phyloP scores from a whole-genome alignment of 2,113 vertebrate genomes.

The Athene cunicularia region DNA sequence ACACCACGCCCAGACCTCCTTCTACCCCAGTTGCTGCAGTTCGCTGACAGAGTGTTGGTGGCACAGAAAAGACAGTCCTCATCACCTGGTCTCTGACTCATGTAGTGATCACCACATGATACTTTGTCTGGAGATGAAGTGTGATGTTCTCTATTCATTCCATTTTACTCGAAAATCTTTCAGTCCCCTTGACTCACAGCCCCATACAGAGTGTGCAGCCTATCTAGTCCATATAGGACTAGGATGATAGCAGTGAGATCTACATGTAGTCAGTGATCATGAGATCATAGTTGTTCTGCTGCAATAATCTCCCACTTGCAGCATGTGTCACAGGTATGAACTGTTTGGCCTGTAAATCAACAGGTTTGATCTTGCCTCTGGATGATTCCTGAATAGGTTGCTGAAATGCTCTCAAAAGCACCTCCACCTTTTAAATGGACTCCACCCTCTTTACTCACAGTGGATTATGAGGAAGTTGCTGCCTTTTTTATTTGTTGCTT shows the following conservation, averaged over 20 bases:
- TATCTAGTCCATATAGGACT: neutral
- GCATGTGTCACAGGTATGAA: slow-evolving; percentile 41
- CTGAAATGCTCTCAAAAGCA: slow-evolving; percentile 44
- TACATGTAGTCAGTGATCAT: neutral
- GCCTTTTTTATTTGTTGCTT: slow-evolving; percentile 4
- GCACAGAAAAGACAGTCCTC: neutral
- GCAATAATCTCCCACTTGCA: neutral
- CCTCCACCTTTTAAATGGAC: neutral
- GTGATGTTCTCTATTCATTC: neutral
- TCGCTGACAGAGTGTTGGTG: neutral
- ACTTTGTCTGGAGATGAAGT: neutral
- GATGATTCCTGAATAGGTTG: slow-evolving; percentile 54
- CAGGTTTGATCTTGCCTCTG: slow-evolving; percentile 68
- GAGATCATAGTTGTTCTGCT: neutral
- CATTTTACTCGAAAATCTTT: neutral
- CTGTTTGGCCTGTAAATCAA: slow-evolving; percentile 37
- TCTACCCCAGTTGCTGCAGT: neutral
- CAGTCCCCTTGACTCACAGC: neutral
- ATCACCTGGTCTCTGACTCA: neutral
- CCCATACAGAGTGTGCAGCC: neutral
- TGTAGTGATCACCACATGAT: neutral
- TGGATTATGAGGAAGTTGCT: slow-evolving; percentile 53
- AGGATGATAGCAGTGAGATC: neutral
- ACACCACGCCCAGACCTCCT: slow-evolving; percentile 10
- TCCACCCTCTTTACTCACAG: slow-evolving; percentile 52